Conservation (phyloP, 2,113 vertebrate genomes). For the Cinclus cinclus region DNA sequence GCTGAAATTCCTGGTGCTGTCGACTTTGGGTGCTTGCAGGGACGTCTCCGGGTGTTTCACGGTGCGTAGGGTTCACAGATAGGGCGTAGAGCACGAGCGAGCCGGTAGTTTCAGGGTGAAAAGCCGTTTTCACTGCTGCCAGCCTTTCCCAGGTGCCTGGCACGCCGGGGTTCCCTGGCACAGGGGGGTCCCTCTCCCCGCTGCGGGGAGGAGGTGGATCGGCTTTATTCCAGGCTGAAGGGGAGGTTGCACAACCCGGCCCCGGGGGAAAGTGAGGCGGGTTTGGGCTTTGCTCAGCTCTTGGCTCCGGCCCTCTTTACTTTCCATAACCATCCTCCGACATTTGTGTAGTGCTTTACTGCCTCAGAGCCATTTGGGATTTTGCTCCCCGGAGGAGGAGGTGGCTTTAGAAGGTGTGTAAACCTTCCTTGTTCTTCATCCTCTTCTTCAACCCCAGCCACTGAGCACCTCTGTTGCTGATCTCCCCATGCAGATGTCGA, state of each 20-base stretch:
- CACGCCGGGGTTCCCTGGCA: background rate
- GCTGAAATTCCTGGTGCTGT: background rate
- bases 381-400: background rate
- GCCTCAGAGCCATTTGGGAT: background rate
- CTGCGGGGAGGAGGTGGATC: background rate
- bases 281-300: conserved; percentile 32
- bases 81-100: accelerated
- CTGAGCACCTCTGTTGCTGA: conserved; percentile 79
- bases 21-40: background rate
- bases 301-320: background rate
- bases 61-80: accelerated
- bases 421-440: background rate
- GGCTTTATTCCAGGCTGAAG: conserved; percentile 16
- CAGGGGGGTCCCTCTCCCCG: background rate
- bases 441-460: conserved; percentile 13
- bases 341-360: background rate
- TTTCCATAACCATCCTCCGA: conserved; percentile 9
- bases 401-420: background rate
- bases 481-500: conserved; percentile 91
- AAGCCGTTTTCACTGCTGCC: background rate
- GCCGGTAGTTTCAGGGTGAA: background rate
- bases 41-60: background rate
- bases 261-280: conserved; percentile 34
- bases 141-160: background rate
- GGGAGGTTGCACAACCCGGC: conserved; percentile 44